Base-by-base conservation (phyloP, 1,140 invertebrate species). In the Philopotamus ludificatus region DNA sequence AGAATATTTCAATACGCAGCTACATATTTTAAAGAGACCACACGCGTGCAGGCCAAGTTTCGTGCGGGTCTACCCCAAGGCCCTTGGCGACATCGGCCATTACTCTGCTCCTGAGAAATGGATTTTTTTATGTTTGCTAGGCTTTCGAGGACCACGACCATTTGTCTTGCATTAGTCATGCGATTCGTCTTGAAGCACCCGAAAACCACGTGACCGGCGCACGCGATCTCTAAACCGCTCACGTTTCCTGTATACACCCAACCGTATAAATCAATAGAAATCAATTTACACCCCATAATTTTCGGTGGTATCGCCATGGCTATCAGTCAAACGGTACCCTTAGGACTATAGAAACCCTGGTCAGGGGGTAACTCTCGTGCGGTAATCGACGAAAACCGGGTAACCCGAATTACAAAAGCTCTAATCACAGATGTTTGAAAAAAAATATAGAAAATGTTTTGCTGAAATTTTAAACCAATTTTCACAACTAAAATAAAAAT, bases 251-350 rank as follows among this genome's bases (percentile, higher is more conserved):
- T 16, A n/a, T n/a, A n/a, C n/a, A n/a, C 51, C 20, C 22, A 18
- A 54, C 49, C 50, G 42, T 60, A 65, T 65, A 67, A 63, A 68
- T 59, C 62, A 68, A 68, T 68, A 54, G 66, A 68, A 68, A 61
- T 68, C 66, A 65, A 65, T 68, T 68, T 64, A 61, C 66, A 68
- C 66, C 66, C 66, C 66, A 45, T 54, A 61, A 55, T 68, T 65
- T 65, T 16, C 49, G 47, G 21, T 47, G 44, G 54, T 59, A 65
- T 60, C 63, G 57, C 39, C 25, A 21, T 16, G 50, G 47, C 57
- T 62, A 68, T 65, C 62, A 54, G 54, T 65, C 66, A 65, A 55
- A 53, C 42, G 34, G 57, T 34, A 61, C 60, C 51, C 54, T 9
- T 22, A 4, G 23, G 59, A 18, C 49, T 22, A 20, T 12, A 7